Conservation (phyloP, 2,113 vertebrate species). For the Lynx canadensis region DNA sequence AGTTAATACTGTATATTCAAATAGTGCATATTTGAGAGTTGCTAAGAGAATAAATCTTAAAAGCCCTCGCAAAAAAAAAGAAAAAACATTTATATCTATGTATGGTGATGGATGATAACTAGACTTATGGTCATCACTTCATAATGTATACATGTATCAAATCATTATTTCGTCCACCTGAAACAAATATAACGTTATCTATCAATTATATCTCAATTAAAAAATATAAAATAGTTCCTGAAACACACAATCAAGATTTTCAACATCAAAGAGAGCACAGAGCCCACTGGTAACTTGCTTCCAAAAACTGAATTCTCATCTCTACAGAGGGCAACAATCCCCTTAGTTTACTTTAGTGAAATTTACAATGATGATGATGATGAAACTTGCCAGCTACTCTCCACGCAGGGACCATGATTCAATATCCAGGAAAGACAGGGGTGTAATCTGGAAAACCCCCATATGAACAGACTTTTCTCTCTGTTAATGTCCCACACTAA, state of each 20-base stretch:
- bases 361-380: neutral
- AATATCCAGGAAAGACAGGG: neutral
- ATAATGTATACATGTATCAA: neutral
- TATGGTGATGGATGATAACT: neutral
- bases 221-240: neutral
- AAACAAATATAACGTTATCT: neutral
- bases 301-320: slow-evolving; percentile 10
- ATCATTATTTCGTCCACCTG: neutral
- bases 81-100: neutral
- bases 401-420: neutral
- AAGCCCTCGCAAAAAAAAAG: neutral
- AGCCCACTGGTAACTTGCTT: neutral
- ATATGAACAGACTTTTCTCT: neutral
- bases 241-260: slow-evolving; percentile 40
- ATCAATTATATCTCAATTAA: neutral
- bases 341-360: neutral
- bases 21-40: neutral
- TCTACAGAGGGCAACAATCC: neutral
- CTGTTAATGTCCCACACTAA: neutral
- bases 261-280: neutral
- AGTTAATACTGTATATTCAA: neutral
- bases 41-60: neutral
- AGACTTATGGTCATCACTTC: neutral
- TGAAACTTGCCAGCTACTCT: slow-evolving; percentile 1
- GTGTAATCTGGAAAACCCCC: neutral